These are phyloP conservation scores for Xyrichtys novacula DNA, from an alignment of 2,797 vertebrate species.

Conservation along the genomic window DNA sequence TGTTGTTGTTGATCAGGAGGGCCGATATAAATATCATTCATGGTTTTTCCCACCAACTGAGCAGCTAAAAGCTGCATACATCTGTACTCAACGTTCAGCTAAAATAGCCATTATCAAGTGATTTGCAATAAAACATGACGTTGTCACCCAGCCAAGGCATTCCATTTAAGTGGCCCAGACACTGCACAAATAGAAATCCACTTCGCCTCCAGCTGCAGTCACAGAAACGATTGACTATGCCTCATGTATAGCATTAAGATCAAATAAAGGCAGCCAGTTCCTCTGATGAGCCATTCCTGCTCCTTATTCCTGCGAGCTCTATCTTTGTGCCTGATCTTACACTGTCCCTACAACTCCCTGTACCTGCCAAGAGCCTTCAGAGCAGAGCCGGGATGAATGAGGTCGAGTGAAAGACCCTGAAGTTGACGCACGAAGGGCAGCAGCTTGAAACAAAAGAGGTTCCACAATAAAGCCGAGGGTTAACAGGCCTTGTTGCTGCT, in stretches of 20 bases:
- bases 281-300: conserved; percentile 12
- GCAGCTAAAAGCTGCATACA: conserved; percentile 18
- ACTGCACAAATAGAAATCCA: conserved; percentile 45
- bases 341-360: conserved; percentile 22
- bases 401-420: conserved; percentile 46
- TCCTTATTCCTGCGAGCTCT: conserved; percentile 25
- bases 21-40: conserved; percentile 11
- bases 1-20: neutral
- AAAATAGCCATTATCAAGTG: conserved; percentile 48
- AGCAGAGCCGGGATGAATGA: conserved; percentile 48
- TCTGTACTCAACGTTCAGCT: conserved; percentile 29
- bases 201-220: conserved; percentile 31
- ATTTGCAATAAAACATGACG: conserved; percentile 49
- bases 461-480: conserved; percentile 52
- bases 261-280: conserved; percentile 29
- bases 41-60: conserved; percentile 14
- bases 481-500: conserved; percentile 71
- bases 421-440: conserved; percentile 40
- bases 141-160: conserved; percentile 40
- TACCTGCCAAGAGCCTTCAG: conserved; percentile 49
- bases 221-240: conserved; percentile 36
- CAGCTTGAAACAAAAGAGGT: conserved; percentile 61
- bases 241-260: conserved; percentile 29
- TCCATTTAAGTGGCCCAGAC: conserved; percentile 39
- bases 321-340: conserved; percentile 52